Percentiles rank a stretch among this genome's conserved stretches.
phyloP scores from a whole-genome alignment of 2,113 vertebrate species.

The Xenus cinereus region DNA sequence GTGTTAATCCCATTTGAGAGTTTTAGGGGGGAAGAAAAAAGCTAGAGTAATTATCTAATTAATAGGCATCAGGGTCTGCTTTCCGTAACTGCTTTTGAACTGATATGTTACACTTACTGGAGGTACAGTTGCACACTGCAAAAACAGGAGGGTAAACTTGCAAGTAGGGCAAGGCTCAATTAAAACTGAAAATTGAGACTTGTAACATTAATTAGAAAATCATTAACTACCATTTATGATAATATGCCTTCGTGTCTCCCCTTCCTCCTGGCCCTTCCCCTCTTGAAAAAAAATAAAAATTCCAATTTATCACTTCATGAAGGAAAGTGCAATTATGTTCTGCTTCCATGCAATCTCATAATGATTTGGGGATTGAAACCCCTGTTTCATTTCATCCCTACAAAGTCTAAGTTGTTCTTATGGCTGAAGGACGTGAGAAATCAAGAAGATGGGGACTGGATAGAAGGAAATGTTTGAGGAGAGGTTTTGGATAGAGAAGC shows the following conservation, averaged over 20 bases:
- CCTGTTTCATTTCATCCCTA: neutral
- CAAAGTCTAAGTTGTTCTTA: neutral
- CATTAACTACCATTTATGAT: neutral
- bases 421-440: neutral
- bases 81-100: neutral
- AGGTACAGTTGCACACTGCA: neutral
- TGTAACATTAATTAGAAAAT: slow-evolving; percentile 28
- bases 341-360: neutral
- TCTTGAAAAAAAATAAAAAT: neutral
- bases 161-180: slow-evolving; percentile 10
- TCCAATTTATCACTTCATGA: neutral
- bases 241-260: neutral
- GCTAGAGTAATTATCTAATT: slow-evolving; percentile 7
- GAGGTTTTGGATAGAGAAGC: neutral
- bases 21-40: neutral
- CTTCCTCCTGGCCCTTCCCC: neutral
- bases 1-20: neutral
- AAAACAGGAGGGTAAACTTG: neutral
- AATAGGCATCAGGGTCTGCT: neutral
- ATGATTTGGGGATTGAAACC: neutral
- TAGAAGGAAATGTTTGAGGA: neutral
- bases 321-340: neutral
- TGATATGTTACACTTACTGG: neutral
- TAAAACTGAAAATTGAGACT: slow-evolving; percentile 33
- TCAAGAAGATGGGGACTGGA: neutral